A percentile compares a stretch with the other conserved stretches of the same genome.
Evolutionary conservation across 2,888 invertebrate species (phyloP).

Genomic region (Tanytarsus gracilentus): DNA sequence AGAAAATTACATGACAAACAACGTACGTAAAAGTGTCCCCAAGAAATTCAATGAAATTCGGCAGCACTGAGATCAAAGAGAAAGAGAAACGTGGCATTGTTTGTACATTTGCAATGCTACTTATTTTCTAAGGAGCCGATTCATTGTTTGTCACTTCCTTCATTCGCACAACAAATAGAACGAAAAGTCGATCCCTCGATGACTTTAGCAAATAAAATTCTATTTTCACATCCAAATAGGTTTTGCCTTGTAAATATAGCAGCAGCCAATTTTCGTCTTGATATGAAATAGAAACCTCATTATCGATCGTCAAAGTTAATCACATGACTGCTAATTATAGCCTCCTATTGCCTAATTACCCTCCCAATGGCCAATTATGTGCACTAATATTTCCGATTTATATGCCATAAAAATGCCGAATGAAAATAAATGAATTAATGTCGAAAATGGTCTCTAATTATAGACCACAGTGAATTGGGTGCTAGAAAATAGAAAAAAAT

Average conservation of each 20-base stretch:
- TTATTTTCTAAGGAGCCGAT: neutral
- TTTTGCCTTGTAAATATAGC: no score
- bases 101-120: constrained; percentile 18
- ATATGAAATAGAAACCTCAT: no score
- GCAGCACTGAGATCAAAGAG: constrained; percentile 8
- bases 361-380: no score
- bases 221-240: no score
- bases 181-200: neutral
- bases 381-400: neutral
- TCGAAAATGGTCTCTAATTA: constrained; percentile 13
- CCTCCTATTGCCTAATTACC: neutral
- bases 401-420: neutral
- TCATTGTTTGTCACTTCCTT: constrained; percentile 14
- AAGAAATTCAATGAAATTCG: neutral
- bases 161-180: neutral
- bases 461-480: neutral
- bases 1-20: neutral
- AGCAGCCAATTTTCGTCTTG: no score
- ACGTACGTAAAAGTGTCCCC: neutral
- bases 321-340: no score
- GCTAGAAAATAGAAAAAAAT: neutral
- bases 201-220: neutral
- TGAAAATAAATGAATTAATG: constrained; percentile 4
- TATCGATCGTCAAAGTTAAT: neutral
- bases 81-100: constrained; percentile 20